Conservation (phyloP, 2,888 invertebrate genomes). For the Zygothrica quintamaculata region DNA sequence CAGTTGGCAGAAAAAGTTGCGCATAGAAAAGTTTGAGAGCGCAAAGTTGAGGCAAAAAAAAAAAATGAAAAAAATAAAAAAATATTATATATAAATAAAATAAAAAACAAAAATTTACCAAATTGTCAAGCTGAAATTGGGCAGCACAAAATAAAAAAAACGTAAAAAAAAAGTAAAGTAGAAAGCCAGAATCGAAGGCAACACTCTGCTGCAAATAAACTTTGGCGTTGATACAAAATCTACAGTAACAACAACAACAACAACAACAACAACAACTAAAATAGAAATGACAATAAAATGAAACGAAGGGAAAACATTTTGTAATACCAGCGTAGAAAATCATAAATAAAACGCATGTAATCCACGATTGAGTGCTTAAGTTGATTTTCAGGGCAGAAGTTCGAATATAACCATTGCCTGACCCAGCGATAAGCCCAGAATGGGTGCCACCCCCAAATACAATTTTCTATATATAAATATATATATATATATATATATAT, state of each 20-base stretch:
- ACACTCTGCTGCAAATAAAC: constrained; percentile 32
- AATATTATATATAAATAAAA: too few species aligned
- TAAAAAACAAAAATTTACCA: too few species aligned
- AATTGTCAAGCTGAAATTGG: constrained; percentile 57
- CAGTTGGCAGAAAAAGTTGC: constrained; percentile 70
- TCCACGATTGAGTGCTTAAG: constrained; percentile 79
- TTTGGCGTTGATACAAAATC: constrained; percentile 13
- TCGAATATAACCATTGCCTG: constrained; percentile 4
- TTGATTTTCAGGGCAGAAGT: constrained; percentile 52
- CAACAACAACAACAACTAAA: constrained; percentile 30
- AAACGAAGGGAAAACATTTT: constrained; percentile 59
- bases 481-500: not conserved
- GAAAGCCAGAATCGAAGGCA: constrained; percentile 47
- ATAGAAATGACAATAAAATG: constrained; percentile 63
- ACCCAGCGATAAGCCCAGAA: constrained; percentile 21
- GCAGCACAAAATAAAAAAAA: constrained; percentile 24
- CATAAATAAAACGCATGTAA: constrained; percentile 82
- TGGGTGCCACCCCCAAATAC: constrained; percentile 6
- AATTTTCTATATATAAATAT: not conserved
- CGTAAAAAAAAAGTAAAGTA: constrained; percentile 38
- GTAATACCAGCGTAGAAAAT: constrained; percentile 75
- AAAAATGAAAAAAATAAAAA: too few species aligned
- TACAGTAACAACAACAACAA: constrained; percentile 9
- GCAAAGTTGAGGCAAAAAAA: constrained; percentile 62
- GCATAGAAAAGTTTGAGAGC: constrained; percentile 65